Evolutionary conservation across 2,797 vertebrate genomes (phyloP).

Genomic region (Brachyalestes nurse): DNA sequence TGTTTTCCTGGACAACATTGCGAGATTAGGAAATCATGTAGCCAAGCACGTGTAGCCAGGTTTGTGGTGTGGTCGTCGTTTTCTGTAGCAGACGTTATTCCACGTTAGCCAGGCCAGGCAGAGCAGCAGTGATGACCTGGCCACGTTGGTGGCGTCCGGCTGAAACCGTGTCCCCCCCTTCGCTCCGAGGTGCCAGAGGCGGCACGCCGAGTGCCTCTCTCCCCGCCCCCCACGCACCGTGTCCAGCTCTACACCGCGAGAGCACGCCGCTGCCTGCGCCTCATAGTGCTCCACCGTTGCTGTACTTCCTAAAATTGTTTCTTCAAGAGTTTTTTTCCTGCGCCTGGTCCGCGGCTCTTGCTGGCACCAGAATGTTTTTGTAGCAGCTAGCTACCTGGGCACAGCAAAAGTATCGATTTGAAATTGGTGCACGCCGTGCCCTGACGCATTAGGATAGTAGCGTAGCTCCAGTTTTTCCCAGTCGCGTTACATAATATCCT

Average conservation of each 20-base stretch:
- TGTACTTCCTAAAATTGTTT: conserved; percentile 30
- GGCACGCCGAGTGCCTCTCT: conserved; percentile 65
- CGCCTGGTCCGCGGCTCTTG: not conserved
- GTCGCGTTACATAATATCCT: conserved; percentile 14
- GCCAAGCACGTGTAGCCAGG: conserved; percentile 72
- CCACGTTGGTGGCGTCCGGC: conserved; percentile 71
- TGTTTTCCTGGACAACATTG: conserved; percentile 69
- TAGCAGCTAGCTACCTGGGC: conserved; percentile 26
- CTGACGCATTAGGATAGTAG: conserved; percentile 74
- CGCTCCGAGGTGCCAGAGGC: conserved; percentile 65
- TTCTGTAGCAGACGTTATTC: conserved; percentile 39
- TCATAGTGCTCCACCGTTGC: conserved; percentile 39
- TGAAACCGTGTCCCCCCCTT: conserved; percentile 6
- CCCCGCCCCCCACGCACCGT: not conserved
- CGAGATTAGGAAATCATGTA: conserved; percentile 74
- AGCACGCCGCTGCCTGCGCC: conserved; percentile 30
- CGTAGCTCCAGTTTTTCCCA: too few species aligned
- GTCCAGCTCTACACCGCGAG: conserved; percentile 38
- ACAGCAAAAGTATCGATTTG: too few species aligned
- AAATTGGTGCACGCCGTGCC: conserved; percentile 21
- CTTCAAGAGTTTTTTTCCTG: conserved; percentile 40
- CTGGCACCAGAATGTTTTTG: conserved; percentile 1
- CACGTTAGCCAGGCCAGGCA: conserved; percentile 22
- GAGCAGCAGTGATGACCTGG: conserved; percentile 44
- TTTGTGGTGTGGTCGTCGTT: conserved; percentile 44